A percentile compares a stretch with the other conserved stretches of the same genome.
These are phyloP conservation scores for Lutraria rhynchaena DNA, from an alignment of 1,140 invertebrate species.

Conservation along the genomic window DNA sequence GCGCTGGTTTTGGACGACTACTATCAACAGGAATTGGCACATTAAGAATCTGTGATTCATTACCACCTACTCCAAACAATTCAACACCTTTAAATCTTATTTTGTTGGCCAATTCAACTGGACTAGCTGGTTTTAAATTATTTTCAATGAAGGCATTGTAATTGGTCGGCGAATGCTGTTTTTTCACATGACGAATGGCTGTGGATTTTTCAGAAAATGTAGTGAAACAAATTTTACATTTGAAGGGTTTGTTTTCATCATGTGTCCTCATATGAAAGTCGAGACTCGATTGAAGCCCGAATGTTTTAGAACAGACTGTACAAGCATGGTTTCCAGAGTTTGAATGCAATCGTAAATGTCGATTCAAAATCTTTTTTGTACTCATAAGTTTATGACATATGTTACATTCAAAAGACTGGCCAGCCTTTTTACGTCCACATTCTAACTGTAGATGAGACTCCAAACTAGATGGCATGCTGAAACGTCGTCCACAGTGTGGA, in stretches of 20 bases:
- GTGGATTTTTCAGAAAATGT: constrained; percentile 49
- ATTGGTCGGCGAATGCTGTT: constrained; percentile 21
- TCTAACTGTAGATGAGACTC: constrained; percentile 53
- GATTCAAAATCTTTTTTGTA: constrained; percentile 36
- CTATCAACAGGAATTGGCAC: not conserved
- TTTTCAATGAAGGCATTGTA: constrained; percentile 44
- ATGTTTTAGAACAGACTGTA: constrained; percentile 37
- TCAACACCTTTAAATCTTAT: constrained; percentile 2
- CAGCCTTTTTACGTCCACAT: constrained; percentile 25
- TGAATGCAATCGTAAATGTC: constrained; percentile 43
- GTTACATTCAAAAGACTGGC: constrained; percentile 29
- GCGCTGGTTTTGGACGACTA: not conserved
- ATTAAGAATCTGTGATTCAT: not conserved
- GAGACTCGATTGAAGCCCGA: constrained; percentile 30
- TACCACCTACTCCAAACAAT: not conserved
- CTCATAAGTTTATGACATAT: constrained; percentile 50
- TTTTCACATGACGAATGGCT: constrained; percentile 50
- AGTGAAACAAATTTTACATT: constrained; percentile 35
- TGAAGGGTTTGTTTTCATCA: constrained; percentile 41
- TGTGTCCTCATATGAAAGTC: constrained; percentile 54
- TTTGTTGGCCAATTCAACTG: constrained; percentile 29
- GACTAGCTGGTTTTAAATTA: constrained; percentile 29
- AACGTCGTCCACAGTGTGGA: constrained; percentile 48
- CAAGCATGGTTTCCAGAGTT: constrained; percentile 27
- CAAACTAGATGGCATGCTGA: constrained; percentile 49